Percentiles rank a stretch among this genome's conserved stretches.
Evolutionary conservation across 1,140 invertebrate species (phyloP).

Genomic region (Listronotus bonariensis): DNA sequence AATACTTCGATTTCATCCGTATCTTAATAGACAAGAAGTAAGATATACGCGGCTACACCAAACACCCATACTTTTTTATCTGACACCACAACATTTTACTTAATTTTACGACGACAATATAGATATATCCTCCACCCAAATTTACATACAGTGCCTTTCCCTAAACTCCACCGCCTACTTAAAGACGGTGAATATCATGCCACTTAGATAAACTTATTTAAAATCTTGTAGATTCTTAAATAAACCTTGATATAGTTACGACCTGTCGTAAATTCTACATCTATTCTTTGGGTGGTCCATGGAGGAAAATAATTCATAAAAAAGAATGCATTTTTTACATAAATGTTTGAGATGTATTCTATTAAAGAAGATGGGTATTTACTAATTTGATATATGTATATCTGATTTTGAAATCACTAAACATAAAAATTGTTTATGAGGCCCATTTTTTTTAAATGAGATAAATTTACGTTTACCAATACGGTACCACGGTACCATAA

Average conservation of each 20-base stretch:
- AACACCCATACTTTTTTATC: conserved; percentile 21
- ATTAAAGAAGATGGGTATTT: too few species aligned
- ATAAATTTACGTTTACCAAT: too few species aligned
- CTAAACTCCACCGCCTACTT: conserved; percentile 23
- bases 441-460: too few species aligned
- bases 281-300: conserved; percentile 23
- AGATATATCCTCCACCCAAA: conserved; percentile 25
- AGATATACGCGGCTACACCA: conserved; percentile 18
- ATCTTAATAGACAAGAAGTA: not conserved
- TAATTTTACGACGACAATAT: conserved; percentile 29
- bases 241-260: conserved; percentile 26
- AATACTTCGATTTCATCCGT: conserved; percentile 8
- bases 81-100: conserved; percentile 26
- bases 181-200: conserved; percentile 13
- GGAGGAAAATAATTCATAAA: conserved; percentile 11
- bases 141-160: conserved; percentile 17
- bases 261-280: conserved; percentile 20
- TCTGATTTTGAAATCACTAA: too few species aligned
- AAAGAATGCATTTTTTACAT: conserved; percentile 6
- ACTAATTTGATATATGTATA: too few species aligned
- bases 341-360: conserved; percentile 2
- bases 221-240: conserved; percentile 22
- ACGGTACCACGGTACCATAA: too few species aligned
- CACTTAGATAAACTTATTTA: conserved; percentile 30
- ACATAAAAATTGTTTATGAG: too few species aligned